These are phyloP conservation scores for Mionectes olivaceus DNA, from an alignment of 2,797 vertebrate species.

Conservation along the genomic window DNA sequence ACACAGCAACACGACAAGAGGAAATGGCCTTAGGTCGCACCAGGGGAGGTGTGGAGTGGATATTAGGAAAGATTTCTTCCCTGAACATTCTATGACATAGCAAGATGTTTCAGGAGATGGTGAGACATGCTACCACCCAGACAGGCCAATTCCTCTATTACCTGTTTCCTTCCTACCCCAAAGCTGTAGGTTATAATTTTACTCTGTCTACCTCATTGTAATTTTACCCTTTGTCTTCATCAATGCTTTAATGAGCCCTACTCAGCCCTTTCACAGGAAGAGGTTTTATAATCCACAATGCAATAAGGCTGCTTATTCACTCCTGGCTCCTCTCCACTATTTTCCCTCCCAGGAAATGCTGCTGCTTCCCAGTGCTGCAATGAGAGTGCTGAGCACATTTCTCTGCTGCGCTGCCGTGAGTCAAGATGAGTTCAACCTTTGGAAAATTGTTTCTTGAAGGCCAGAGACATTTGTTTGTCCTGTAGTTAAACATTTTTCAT, in stretches of 20 bases:
- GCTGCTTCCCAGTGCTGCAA: neutral
- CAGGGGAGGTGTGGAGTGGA: neutral
- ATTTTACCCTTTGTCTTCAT: conserved; percentile 14
- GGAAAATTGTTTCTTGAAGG: conserved; percentile 64
- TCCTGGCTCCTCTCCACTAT: conserved; percentile 14
- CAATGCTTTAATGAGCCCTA: neutral
- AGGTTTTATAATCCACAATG: neutral
- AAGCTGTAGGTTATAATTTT: neutral
- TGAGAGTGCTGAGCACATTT: neutral
- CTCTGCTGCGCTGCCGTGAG: neutral
- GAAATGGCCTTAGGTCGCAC: neutral
- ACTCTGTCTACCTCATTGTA: neutral
- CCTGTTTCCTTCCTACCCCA: neutral
- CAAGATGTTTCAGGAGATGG: neutral
- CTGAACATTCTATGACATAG: neutral
- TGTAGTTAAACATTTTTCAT: neutral
- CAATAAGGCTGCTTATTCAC: neutral
- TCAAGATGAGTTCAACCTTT: conserved; percentile 38
- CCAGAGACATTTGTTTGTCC: conserved; percentile 58
- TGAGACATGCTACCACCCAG: neutral
- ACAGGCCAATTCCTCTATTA: neutral
- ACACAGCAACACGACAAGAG: neutral
- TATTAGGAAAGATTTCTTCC: neutral
- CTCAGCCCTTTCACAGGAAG: neutral
- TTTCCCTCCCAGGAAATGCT: neutral